phyloP scores from a whole-genome alignment of 2,888 invertebrate genomes.

The Toxonevra muliebris region DNA sequence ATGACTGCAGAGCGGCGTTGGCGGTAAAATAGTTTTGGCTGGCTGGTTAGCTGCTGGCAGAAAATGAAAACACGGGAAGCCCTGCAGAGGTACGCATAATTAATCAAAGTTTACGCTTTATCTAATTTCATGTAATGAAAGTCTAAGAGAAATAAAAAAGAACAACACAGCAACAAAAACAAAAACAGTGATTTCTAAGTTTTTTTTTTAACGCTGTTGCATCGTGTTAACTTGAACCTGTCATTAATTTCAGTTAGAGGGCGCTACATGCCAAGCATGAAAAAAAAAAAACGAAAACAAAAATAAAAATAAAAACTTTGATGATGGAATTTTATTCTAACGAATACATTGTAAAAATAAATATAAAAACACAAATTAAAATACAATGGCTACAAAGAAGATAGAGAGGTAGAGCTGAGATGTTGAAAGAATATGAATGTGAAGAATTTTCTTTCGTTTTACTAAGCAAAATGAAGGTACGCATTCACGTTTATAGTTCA shows the following conservation, averaged over 20 bases:
- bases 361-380: background rate
- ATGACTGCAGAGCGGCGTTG: constrained; percentile 4
- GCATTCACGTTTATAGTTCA: too few species aligned
- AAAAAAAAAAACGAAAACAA: background rate
- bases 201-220: constrained; percentile 13
- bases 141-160: constrained; percentile 6
- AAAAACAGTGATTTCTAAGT: background rate
- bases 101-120: constrained; percentile 7
- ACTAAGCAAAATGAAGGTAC: too few species aligned
- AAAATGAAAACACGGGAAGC: background rate
- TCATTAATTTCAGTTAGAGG: constrained; percentile 28
- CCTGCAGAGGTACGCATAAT: background rate
- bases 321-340: background rate
- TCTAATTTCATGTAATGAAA: constrained; percentile 16
- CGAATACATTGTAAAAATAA: background rate
- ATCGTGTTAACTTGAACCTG: constrained; percentile 23
- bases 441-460: too few species aligned
- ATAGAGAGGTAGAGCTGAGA: too few species aligned
- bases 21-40: background rate
- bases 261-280: background rate
- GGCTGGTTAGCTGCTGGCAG: background rate
- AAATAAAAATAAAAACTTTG: background rate
- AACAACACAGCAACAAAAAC: constrained; percentile 9
- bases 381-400: background rate
- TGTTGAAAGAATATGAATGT: too few species aligned